Evolutionary conservation across 30 jellyfish, hydroid and myxozoan genomes (phyloP).

Genomic region (Chrysaora quinquecirrha): DNA sequence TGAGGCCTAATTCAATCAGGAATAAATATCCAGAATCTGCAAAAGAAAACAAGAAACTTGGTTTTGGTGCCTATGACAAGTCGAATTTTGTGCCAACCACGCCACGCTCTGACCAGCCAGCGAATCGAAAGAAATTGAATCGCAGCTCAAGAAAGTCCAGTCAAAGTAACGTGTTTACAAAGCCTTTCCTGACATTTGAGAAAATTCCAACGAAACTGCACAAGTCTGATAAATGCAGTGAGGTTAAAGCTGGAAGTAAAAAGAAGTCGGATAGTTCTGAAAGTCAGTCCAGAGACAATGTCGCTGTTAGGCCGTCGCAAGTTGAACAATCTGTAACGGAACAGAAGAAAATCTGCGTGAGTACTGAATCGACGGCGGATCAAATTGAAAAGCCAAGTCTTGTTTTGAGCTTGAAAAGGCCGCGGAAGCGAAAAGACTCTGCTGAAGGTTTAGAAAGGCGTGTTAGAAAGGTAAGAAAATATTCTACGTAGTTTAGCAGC

Average conservation of each 20-base stretch:
- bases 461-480: too few relatives aligned
- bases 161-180: not conserved
- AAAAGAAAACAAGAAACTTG: not conserved
- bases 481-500: too few relatives aligned
- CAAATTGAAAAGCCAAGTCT: too few relatives aligned
- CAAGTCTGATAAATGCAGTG: not conserved
- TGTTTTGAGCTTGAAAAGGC: too few relatives aligned
- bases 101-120: not conserved
- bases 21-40: not conserved
- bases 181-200: not conserved
- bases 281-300: not conserved
- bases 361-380: not conserved
- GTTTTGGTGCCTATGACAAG: too few relatives aligned
- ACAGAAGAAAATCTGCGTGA: not conserved
- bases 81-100: not conserved
- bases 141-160: not conserved
- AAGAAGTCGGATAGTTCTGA: not conserved
- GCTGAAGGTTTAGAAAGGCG: too few relatives aligned
- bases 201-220: not conserved
- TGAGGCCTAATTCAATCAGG: conserved; percentile 2
- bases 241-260: not conserved
- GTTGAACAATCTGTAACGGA: not conserved
- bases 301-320: not conserved
- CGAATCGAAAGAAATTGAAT: not conserved
- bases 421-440: too few relatives aligned